phyloP scores from a whole-genome alignment of 1,140 invertebrate genomes.

The Rhagoletis pomonella region DNA sequence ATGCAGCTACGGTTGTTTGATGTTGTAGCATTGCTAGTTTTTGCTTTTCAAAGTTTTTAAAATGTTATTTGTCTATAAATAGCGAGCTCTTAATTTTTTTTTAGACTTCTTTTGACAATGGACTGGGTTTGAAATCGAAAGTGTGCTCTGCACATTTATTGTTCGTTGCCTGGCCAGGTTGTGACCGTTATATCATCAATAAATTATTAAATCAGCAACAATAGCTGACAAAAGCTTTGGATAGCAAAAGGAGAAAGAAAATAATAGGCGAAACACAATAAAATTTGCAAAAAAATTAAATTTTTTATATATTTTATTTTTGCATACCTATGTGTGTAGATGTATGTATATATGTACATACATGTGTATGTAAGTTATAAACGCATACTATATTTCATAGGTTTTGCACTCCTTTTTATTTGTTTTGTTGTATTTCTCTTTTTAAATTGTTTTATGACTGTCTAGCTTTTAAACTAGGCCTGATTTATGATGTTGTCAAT shows the following conservation, averaged over 20 bases:
- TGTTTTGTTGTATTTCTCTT: no score
- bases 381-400: no score
- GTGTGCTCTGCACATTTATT: not conserved
- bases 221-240: not conserved
- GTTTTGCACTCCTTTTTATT: no score
- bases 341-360: no score
- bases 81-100: not conserved
- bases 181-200: not conserved
- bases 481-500: constrained; percentile 4
- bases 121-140: not conserved
- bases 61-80: not conserved
- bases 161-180: not conserved
- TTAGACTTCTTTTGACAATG: not conserved
- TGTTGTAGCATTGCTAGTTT: not conserved
- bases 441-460: not conserved
- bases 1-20: not conserved
- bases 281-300: no score
- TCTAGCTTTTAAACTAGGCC: not conserved
- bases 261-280: no score
- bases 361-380: no score
- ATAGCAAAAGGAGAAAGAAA: not conserved
- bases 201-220: constrained; percentile 7
- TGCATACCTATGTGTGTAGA: no score
- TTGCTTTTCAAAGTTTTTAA: not conserved
- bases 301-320: no score